Conservation (phyloP, 64 coral and sea anemone species). For the Exaiptasia diaphana region DNA sequence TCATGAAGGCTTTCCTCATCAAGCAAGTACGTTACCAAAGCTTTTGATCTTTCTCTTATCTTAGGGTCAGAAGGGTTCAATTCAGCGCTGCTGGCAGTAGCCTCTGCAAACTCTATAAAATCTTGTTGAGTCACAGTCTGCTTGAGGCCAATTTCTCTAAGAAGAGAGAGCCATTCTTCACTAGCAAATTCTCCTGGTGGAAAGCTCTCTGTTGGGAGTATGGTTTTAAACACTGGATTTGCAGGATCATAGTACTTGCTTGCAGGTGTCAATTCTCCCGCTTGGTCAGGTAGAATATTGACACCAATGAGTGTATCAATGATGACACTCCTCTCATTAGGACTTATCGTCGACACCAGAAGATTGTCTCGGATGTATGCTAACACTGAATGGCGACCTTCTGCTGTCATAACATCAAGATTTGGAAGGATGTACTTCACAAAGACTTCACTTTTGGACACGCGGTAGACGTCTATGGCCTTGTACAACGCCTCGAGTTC, state of each 20-base stretch:
- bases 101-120: slow-evolving; percentile 71
- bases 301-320: slow-evolving; percentile 49
- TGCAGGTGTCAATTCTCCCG: slow-evolving; percentile 30
- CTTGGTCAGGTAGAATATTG: slow-evolving; percentile 55
- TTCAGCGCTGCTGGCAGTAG: slow-evolving; percentile 49
- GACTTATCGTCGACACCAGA: slow-evolving; percentile 53
- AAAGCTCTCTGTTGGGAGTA: slow-evolving; percentile 57
- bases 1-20: slow-evolving; percentile 68
- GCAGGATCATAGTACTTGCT: slow-evolving; percentile 66
- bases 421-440: slow-evolving; percentile 83
- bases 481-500: slow-evolving; percentile 79
- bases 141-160: slow-evolving; percentile 79
- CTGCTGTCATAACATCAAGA: slow-evolving; percentile 51
- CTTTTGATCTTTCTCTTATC: slow-evolving; percentile 48
- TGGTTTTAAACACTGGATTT: slow-evolving; percentile 73
- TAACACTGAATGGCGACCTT: slow-evolving; percentile 45
- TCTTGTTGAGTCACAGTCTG: slow-evolving; percentile 74
- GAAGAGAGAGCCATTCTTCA: slow-evolving; percentile 63
- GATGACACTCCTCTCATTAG: slow-evolving; percentile 50
- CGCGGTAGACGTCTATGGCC: slow-evolving; percentile 52
- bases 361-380: slow-evolving; percentile 64
- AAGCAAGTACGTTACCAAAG: slow-evolving; percentile 62
- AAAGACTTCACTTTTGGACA: slow-evolving; percentile 86
- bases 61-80: slow-evolving; percentile 1
- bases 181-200: slow-evolving; percentile 47